Base-by-base conservation (phyloP, 2,113 vertebrate genomes). In the Larimichthys crocea region DNA sequence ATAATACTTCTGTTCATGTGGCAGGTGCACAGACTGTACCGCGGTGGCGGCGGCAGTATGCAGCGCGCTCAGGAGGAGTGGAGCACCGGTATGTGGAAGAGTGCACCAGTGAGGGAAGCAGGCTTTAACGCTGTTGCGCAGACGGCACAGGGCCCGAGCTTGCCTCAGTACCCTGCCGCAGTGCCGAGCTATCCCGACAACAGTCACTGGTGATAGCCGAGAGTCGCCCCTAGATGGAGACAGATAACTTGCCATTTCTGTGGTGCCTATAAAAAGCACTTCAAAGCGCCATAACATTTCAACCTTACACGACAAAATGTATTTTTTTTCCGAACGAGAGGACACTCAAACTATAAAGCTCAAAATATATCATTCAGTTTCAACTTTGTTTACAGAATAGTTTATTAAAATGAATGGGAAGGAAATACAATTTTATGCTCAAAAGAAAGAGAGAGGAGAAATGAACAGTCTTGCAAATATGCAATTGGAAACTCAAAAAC, bases 1-100 rank as follows among this genome's bases (percentile, higher is more conserved):
- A 40, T 40, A 1, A 40, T 40, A 9, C 7, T 40, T 60, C 48
- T 42, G 55, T 35, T 29, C 31, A 1, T n/a, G 10, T 35, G n/a
- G 20, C 89, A 99, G 98, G 97, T 99, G 29, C 98, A 99, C 88
- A 95, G 95, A 78, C 86, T 98, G 89, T 99, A 99, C 90, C 96
- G 97, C 5, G 96, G 97, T 0, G 93, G 84, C 0, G 98, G 97
- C 0, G 98, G 98, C 12, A 99, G 97, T 81, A 86, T 99, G 70
- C 90, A 96, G 91, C 97, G 96, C 50, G 98, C 98, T 4, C 96
- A 98, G 89, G 96, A 97, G 0, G 98, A 99, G 91, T 99, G 98
- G 98, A 96, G 88, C 88, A 93, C 92, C 0, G 98, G 98, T 0
- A 0, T 86, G 0, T 99, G 98, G 98, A 96, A 95, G 85, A 96